phyloP scores from a whole-genome alignment of 2,888 invertebrate species.

The Matsumyia berberina region DNA sequence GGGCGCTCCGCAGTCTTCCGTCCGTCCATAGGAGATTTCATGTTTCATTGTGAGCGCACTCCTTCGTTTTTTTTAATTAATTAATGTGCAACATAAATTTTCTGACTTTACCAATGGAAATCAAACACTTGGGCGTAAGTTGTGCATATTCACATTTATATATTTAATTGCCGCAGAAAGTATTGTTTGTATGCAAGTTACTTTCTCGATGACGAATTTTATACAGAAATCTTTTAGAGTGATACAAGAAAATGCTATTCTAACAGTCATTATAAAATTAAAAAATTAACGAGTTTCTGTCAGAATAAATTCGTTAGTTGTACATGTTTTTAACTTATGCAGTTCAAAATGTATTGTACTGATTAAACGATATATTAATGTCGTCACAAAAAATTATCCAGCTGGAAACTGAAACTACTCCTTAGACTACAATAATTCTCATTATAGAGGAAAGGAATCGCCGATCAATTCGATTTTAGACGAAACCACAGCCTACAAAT shows the following conservation, averaged over 20 bases:
- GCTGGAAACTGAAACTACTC: too few species aligned
- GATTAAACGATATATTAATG: too few species aligned
- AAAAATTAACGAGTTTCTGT: background rate
- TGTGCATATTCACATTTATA: slow-evolving; percentile 6
- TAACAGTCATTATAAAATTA: background rate
- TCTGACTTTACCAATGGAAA: slow-evolving; percentile 79
- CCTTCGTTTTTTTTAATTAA: slow-evolving; percentile 80
- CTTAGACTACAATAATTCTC: too few species aligned
- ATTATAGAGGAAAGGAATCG: too few species aligned
- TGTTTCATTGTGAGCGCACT: slow-evolving; percentile 41
- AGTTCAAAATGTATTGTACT: too few species aligned
- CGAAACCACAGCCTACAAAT: too few species aligned
- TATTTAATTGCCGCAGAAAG: slow-evolving; percentile 23
- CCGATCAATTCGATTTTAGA: too few species aligned
- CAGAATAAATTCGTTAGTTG: background rate
- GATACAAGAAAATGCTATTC: slow-evolving; percentile 10
- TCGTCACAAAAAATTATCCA: too few species aligned
- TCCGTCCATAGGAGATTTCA: slow-evolving; percentile 41
- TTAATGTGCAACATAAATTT: slow-evolving; percentile 82
- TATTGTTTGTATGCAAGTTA: slow-evolving; percentile 21
- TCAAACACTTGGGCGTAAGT: slow-evolving; percentile 33
- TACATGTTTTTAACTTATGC: background rate
- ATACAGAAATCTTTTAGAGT: slow-evolving; percentile 2
- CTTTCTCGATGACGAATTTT: slow-evolving; percentile 22
- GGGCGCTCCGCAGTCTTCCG: slow-evolving; percentile 32